Evolutionary conservation across 2,113 vertebrate species (phyloP).

Genomic region (Crotalus tigris): DNA sequence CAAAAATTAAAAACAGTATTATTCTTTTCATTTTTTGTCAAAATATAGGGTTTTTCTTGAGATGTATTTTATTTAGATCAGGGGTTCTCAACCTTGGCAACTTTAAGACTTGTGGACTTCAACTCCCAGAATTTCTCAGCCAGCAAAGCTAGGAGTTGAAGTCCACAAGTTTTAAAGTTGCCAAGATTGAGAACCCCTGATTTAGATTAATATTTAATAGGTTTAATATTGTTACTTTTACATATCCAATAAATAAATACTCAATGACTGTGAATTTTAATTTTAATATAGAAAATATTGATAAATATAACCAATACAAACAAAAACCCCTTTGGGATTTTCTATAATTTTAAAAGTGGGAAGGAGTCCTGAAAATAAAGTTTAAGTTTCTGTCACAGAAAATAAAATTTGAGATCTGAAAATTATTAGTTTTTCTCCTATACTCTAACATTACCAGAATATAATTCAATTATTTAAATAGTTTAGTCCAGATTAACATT

Average conservation of each 20-base stretch:
- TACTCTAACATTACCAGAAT: not conserved
- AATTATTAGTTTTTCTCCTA: not conserved
- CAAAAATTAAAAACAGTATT: not conserved
- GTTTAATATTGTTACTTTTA: not conserved
- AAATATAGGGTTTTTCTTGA: not conserved
- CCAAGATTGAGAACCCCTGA: not conserved
- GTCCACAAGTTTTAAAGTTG: too few relatives aligned
- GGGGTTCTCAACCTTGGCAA: too few relatives aligned
- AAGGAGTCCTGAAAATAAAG: not conserved
- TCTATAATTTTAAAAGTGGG: not conserved
- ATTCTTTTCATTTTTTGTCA: not conserved
- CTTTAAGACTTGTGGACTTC: too few relatives aligned
- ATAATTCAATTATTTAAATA: not conserved
- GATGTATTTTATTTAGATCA: not conserved
- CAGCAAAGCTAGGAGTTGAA: too few relatives aligned
- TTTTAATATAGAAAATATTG: not conserved
- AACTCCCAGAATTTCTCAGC: too few relatives aligned
- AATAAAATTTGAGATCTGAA: not conserved
- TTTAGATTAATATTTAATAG: not conserved
- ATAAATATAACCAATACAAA: not conserved
- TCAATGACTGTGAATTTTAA: not conserved
- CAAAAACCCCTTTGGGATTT: not conserved
- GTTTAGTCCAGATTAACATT: not conserved
- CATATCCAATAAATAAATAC: not conserved
- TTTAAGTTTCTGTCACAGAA: not conserved